Percentiles rank a stretch among this genome's conserved stretches.
Conservation (phyloP, 2,888 invertebrate species). For the Taenaris catops region DNA sequence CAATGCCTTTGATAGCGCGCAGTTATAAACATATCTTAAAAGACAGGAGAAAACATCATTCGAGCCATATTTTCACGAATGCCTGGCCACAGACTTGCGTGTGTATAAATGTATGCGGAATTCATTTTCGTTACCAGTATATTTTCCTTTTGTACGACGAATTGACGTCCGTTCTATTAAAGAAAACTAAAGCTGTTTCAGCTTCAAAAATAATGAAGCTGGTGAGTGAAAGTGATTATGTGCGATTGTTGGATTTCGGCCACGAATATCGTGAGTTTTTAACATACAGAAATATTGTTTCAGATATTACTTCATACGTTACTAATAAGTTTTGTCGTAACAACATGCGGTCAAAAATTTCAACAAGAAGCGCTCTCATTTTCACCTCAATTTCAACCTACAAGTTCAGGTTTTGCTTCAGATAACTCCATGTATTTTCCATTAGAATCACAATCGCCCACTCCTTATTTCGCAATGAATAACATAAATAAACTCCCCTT, state of each 20-base stretch:
- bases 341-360: constrained; percentile 38
- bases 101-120: constrained; percentile 77
- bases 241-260: constrained; percentile 17
- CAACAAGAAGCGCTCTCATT: constrained; percentile 52
- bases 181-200: constrained; percentile 36
- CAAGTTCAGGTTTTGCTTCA: constrained; percentile 42
- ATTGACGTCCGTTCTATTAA: constrained; percentile 49
- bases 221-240: constrained; percentile 63
- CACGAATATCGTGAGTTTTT: constrained; percentile 18
- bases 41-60: constrained; percentile 54
- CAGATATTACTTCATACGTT: constrained; percentile 55
- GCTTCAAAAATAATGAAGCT: constrained; percentile 70
- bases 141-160: constrained; percentile 57
- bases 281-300: constrained; percentile 32
- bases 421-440: constrained; percentile 61
- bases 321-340: constrained; percentile 37
- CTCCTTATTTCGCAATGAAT: constrained; percentile 54
- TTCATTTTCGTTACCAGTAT: constrained; percentile 76
- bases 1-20: constrained; percentile 1
- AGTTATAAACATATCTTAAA: constrained; percentile 18
- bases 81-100: constrained; percentile 65
- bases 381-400: constrained; percentile 51
- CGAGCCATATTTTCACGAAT: constrained; percentile 70
- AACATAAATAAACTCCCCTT: constrained; percentile 51
- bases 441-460: constrained; percentile 48